phyloP scores from a whole-genome alignment of 2,797 vertebrate genomes.

The Cacajao melanocephalus region DNA sequence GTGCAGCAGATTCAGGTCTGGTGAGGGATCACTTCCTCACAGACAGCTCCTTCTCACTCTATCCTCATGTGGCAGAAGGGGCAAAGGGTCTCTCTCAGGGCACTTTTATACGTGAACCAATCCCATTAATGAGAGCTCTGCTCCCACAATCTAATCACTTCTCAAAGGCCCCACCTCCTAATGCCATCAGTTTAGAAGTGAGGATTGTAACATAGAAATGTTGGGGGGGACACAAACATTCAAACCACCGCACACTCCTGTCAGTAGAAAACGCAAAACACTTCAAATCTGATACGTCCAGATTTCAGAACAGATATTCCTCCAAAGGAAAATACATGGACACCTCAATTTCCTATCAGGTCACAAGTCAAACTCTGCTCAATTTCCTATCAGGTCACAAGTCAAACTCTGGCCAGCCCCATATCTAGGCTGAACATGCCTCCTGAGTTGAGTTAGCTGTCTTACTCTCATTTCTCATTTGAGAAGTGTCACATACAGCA shows the following conservation, averaged over 20 bases:
- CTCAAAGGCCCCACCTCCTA: not conserved
- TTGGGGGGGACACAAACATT: not conserved
- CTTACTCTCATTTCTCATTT: not conserved
- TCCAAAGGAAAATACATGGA: not conserved
- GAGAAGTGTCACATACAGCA: not conserved
- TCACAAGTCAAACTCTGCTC: not conserved
- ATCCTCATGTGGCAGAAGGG: not conserved
- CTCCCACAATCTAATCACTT: not conserved
- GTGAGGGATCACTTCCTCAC: not conserved
- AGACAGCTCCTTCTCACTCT: not conserved
- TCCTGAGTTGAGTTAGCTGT: not conserved
- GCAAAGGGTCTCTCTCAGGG: not conserved
- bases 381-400: not conserved
- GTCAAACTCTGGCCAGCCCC: not conserved
- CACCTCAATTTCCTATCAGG: not conserved
- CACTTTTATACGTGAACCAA: not conserved
- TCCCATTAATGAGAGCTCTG: not conserved
- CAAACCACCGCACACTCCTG: not conserved
- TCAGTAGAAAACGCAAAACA: not conserved
- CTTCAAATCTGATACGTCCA: accelerated
- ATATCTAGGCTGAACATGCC: not conserved
- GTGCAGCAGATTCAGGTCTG: not conserved
- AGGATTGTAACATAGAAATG: not conserved
- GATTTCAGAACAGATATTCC: not conserved
- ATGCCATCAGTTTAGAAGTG: not conserved